Evolutionary conservation across 2,888 invertebrate species (phyloP).

Genomic region (Ennomos quercinarius): DNA sequence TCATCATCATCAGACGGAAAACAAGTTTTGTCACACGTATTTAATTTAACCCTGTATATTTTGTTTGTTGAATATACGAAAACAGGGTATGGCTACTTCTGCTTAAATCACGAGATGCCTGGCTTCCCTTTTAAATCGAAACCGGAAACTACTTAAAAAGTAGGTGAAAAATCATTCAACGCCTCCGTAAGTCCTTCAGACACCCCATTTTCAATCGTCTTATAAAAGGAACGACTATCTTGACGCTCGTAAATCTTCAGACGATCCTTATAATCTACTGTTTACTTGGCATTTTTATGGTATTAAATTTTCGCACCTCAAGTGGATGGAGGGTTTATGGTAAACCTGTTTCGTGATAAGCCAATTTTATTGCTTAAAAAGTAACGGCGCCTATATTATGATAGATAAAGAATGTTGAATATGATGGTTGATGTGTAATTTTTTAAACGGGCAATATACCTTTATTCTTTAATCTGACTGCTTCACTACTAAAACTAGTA

Average conservation of each 20-base stretch:
- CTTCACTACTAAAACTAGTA: too few relatives aligned
- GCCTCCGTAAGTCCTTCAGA: slow-evolving; percentile 38
- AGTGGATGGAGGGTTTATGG: slow-evolving; percentile 22
- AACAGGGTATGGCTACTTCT: neutral
- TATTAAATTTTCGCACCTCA: slow-evolving; percentile 29
- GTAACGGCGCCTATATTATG: neutral
- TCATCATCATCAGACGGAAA: too few relatives aligned
- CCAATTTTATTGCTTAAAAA: neutral
- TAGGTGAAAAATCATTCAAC: slow-evolving; percentile 34
- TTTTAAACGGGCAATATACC: too few relatives aligned
- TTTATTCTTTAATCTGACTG: too few relatives aligned
- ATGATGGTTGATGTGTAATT: too few relatives aligned
- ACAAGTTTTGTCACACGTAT: too few relatives aligned
- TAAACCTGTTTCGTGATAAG: slow-evolving; percentile 19
- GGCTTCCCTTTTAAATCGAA: slow-evolving; percentile 12
- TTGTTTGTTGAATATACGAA: neutral
- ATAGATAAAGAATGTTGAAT: too few relatives aligned
- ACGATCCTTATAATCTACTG: slow-evolving; percentile 40
- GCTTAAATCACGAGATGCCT: neutral
- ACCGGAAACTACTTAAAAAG: slow-evolving; percentile 7
- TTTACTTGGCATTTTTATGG: slow-evolving; percentile 39
- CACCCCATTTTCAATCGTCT: slow-evolving; percentile 44
- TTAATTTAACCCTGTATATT: too few relatives aligned
- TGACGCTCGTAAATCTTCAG: slow-evolving; percentile 44
- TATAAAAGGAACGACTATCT: slow-evolving; percentile 41